Base-by-base conservation (phyloP, 2,113 vertebrate species). In the Arothron firmamentum region DNA sequence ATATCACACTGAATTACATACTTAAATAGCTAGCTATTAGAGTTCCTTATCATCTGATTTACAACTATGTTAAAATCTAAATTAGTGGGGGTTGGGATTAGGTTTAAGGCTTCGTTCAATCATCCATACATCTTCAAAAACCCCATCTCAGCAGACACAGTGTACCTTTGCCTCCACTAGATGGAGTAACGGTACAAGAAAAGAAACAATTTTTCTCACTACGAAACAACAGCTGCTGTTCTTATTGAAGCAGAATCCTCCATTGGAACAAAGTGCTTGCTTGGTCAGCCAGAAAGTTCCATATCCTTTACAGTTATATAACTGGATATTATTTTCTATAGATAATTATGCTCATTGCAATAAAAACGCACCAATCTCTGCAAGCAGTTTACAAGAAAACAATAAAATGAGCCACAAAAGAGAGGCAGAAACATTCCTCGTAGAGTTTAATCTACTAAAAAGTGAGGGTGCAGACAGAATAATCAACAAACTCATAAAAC, bases 91-190 rank as follows among this genome's bases (percentile, higher is more conserved):
- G 34, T 10, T 38, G 34, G 34, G 34, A 38, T 38, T 38, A 12
- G 34, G 34, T 31, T 31, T 5, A 31, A 31, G 8, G 1, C 8
- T 38, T 38, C 10, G 2, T 9, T 10, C 11, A 38, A 38, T 12
- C 25, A 28, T 7, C 25, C 4, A 28, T 28, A 28, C 25, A 28
- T 28, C 51, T 51, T 0, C n/a, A 18, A 23, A 23, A 23, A 14
- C n/a, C 52, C 60, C 21, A 6, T 55, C 20, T 56, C 56, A 56
- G 64, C 49, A 56, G 38, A 57, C 13, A 43, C 50, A 47, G 75
- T 56, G 47, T 74, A 75, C 18, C 5, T 59, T 18, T 10, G 1
- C n/a, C 15, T n/a, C 86, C 89, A 90, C 87, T 82, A 88, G 89
- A 85, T 87, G 89, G 88, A 28, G 84, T 70, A 72, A 64, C 79